Percentiles rank a stretch among this genome's conserved stretches.
Evolutionary conservation across 2,888 invertebrate genomes (phyloP).

Genomic region (Sericinus montela): DNA sequence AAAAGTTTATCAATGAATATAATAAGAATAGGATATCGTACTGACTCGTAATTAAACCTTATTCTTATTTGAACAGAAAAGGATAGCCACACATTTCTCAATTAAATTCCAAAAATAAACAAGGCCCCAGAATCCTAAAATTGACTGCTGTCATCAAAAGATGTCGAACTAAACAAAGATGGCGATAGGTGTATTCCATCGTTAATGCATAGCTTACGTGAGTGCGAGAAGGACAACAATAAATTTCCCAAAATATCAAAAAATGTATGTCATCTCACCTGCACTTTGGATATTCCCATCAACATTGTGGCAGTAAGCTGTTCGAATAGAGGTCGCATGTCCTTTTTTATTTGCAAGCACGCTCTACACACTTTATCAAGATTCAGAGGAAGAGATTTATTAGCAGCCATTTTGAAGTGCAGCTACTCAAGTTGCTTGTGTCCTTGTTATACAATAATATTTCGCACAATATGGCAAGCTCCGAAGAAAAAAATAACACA

Average conservation of each 20-base stretch:
- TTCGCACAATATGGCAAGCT: not conserved
- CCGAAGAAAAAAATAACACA: not conserved
- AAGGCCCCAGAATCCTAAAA: constrained; percentile 50
- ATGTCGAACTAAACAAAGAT: constrained; percentile 71
- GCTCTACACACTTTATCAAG: constrained; percentile 82
- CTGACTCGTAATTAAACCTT: constrained; percentile 27
- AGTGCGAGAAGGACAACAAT: constrained; percentile 65
- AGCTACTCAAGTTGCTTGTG: constrained; percentile 52
- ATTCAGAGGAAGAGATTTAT: constrained; percentile 49
- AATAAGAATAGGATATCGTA: constrained; percentile 33
- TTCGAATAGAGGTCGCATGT: constrained; percentile 82
- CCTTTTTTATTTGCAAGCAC: constrained; percentile 81
- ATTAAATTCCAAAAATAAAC: constrained; percentile 55
- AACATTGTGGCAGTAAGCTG: constrained; percentile 83
- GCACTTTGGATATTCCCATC: constrained; percentile 81
- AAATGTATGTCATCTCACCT: constrained; percentile 68
- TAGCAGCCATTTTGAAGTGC: constrained; percentile 69
- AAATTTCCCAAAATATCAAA: constrained; percentile 55
- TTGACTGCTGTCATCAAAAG: constrained; percentile 27
- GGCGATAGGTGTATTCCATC: constrained; percentile 50
- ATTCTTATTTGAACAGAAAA: constrained; percentile 39
- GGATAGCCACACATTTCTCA: constrained; percentile 65
- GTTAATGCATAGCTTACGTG: constrained; percentile 32
- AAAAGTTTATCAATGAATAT: not conserved
- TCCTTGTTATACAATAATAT: constrained; percentile 51